Percentiles rank a stretch among this genome's conserved stretches.
Evolutionary conservation across 2,888 invertebrate genomes (phyloP).

Genomic region (Ochropleura plecta): DNA sequence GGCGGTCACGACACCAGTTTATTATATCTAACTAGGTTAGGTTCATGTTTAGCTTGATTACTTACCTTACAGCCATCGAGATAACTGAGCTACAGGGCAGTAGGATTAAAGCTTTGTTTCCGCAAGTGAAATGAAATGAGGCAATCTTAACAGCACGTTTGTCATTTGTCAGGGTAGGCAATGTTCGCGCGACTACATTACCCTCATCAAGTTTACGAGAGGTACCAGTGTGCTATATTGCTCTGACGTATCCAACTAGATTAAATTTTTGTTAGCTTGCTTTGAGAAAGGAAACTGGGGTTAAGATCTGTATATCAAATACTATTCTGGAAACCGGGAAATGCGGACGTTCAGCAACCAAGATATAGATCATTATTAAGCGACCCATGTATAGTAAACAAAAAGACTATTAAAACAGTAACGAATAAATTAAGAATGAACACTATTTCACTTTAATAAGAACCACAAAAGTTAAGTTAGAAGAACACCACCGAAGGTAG

Average conservation of each 20-base stretch:
- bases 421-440: too few relatives aligned
- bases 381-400: neutral
- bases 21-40: slow-evolving; percentile 34
- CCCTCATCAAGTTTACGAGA: slow-evolving; percentile 39
- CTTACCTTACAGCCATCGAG: slow-evolving; percentile 4
- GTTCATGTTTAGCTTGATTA: slow-evolving; percentile 29
- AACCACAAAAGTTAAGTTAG: too few relatives aligned
- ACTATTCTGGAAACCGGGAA: neutral
- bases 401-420: too few relatives aligned
- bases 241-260: slow-evolving; percentile 28
- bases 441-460: too few relatives aligned
- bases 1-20: slow-evolving; percentile 23
- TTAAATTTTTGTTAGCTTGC: slow-evolving; percentile 35
- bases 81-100: slow-evolving; percentile 14
- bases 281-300: slow-evolving; percentile 1
- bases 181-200: slow-evolving; percentile 2
- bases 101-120: slow-evolving; percentile 22
- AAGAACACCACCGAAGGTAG: too few relatives aligned
- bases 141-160: slow-evolving; percentile 5
- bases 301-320: neutral
- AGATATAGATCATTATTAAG: neutral
- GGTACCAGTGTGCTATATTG: slow-evolving; percentile 15
- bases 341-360: neutral
- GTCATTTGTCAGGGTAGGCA: slow-evolving; percentile 25
- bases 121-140: slow-evolving; percentile 3